A percentile compares a stretch with the other conserved stretches of the same genome.
Conservation (phyloP, 2,113 vertebrate genomes). For the Malurus cyaneus region DNA sequence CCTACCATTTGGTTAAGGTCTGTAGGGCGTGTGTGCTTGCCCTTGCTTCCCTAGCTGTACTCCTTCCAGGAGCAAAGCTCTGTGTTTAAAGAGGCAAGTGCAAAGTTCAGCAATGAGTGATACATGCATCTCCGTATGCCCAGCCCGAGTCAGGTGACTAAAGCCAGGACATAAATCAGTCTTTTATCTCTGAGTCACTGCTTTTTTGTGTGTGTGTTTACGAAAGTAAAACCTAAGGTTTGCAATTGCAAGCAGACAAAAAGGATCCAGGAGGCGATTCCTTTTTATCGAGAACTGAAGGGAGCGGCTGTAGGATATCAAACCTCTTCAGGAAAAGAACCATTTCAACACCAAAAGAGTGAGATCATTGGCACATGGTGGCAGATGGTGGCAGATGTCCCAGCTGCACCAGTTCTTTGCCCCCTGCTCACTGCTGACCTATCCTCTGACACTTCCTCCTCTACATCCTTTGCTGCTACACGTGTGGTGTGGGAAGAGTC, state of each 20-base stretch:
- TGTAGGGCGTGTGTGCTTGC: background rate
- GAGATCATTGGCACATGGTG: background rate
- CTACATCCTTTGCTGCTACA: background rate
- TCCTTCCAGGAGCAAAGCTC: background rate
- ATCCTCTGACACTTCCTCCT: background rate
- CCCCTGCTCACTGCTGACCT: background rate
- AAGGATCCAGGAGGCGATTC: background rate
- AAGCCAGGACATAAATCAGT: background rate
- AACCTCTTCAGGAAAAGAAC: background rate
- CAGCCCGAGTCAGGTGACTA: background rate
- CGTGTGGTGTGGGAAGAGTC: background rate
- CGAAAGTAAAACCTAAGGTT: background rate
- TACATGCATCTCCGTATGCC: background rate
- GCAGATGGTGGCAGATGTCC: background rate
- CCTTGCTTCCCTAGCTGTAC: background rate
- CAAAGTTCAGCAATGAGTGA: conserved; percentile 2
- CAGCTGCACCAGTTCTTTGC: background rate
- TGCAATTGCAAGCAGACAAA: background rate
- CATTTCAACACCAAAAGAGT: background rate
- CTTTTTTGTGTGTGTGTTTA: background rate
- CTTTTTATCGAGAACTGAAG: background rate
- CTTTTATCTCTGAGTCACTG: background rate
- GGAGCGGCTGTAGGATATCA: background rate
- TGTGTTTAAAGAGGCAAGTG: background rate
- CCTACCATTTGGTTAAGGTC: background rate